Base-by-base conservation (phyloP, 1,140 invertebrate species). In the Trypoxylus dichotomus region DNA sequence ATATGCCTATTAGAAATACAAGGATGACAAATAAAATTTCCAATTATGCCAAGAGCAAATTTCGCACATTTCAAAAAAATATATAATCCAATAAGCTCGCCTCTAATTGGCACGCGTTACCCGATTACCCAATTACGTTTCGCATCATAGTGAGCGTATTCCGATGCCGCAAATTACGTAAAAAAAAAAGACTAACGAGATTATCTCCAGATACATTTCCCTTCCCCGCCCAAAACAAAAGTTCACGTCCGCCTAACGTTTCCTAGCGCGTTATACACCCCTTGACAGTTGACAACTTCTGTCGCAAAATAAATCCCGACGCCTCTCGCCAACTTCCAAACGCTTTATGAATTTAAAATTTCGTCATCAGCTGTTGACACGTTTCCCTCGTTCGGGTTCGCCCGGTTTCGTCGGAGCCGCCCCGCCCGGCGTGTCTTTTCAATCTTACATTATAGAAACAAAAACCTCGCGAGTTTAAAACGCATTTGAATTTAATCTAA, bases 261-360 rank as follows among this genome's bases (percentile, higher is more conserved):
- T 37, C 15, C 13, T 5, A 5, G 7, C 47, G 21, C 47, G 21
- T 58, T 21, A 58, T 21, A 58, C 32, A 7, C 32, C 47, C 47
- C 13, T 58, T 5, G 47, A 58, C 47, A 13, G 7, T 58, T 58
- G 47, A 58, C 32, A 37, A 37, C 32, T 37, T 37, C 47, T 58
- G 47, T 58, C 47, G 47, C 21, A 15, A 43, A 7, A 15, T 43
- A 15, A 43, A 43, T 8, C 15, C 42, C 42, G 42, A 15, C 15
- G 7, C 15, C 13, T 0, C 7, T n/a, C 47, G 47, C 15, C 47
- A 58, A 58, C 5, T 21, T 58, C 0, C 15, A 13, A 58, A 58
- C 47, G 21, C 47, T n/a, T 58, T 58, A 58, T 58, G 47, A 58
- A 58, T 58, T 58, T 58, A 58, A 58, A 58, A 58, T 58, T 58